Evolutionary conservation across 2,797 vertebrate genomes (phyloP).

Genomic region (Tenualosa thibaudeaui): DNA sequence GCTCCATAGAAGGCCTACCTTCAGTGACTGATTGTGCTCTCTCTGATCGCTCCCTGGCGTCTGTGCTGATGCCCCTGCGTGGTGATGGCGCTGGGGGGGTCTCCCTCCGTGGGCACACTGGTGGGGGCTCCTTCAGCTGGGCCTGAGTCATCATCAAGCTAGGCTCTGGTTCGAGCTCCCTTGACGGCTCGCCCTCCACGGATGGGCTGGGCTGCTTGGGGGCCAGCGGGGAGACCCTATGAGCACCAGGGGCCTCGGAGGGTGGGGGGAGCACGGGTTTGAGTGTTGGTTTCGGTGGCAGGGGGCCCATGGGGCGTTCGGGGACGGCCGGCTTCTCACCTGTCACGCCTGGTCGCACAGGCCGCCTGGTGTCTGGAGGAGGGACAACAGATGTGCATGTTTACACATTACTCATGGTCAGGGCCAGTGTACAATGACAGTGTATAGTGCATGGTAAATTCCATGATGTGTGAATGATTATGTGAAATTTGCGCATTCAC

Average conservation of each 20-base stretch:
- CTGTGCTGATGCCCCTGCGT: conserved; percentile 58
- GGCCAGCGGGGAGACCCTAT: conserved; percentile 34
- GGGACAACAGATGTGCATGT: not conserved
- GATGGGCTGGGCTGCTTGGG: conserved; percentile 51
- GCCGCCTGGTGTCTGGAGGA: conserved; percentile 65
- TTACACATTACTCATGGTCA: not conserved
- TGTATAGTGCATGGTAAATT: too few species aligned
- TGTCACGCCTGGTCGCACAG: conserved; percentile 63
- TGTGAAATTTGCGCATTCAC: too few species aligned
- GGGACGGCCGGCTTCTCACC: conserved; percentile 67
- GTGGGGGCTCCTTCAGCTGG: conserved; percentile 43
- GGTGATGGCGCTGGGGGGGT: conserved; percentile 59
- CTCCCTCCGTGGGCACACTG: conserved; percentile 59
- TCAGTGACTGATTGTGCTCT: conserved; percentile 74
- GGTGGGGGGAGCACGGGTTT: conserved; percentile 60
- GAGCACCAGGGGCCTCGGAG: conserved; percentile 52
- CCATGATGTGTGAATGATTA: too few species aligned
- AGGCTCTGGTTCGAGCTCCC: conserved; percentile 21
- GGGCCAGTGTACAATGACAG: too few species aligned
- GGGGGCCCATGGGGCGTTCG: conserved; percentile 60
- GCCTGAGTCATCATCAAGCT: not conserved
- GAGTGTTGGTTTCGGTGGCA: conserved; percentile 69
- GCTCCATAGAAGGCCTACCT: conserved; percentile 55
- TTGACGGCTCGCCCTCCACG: conserved; percentile 33
- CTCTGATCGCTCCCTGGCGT: conserved; percentile 59